Percentiles rank a stretch among this genome's conserved stretches.
Evolutionary conservation across 2,113 vertebrate genomes (phyloP).

Genomic region (Sphaerodactylus townsendi): DNA sequence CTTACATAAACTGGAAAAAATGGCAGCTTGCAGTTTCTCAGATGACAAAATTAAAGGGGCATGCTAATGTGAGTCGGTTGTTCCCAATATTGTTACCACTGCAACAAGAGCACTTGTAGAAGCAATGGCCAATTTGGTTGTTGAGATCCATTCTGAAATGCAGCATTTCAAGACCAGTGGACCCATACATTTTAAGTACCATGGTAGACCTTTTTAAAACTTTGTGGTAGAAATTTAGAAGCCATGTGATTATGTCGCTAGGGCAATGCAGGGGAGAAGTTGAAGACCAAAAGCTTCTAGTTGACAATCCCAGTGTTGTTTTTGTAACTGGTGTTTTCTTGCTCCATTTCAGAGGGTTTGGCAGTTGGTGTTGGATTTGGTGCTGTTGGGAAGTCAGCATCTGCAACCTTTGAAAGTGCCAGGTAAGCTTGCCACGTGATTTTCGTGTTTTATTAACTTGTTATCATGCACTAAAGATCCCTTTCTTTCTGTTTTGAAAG

Average conservation of each 20-base stretch:
- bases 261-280: background rate
- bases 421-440: conserved; percentile 76
- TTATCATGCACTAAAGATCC: background rate
- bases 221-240: background rate
- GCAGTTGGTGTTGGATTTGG: conserved; percentile 96
- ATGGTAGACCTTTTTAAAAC: background rate
- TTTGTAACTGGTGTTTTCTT: background rate
- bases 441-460: background rate
- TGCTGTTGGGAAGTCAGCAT: conserved; percentile 85
- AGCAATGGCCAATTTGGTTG: background rate
- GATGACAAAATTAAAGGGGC: background rate
- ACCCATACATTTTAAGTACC: background rate
- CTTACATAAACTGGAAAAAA: background rate
- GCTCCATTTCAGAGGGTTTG: conserved; percentile 87
- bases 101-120: background rate
- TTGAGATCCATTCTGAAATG: background rate
- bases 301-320: background rate
- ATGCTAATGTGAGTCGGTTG: background rate
- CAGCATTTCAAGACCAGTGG: background rate
- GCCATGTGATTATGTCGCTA: background rate
- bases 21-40: background rate
- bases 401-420: conserved; percentile 93
- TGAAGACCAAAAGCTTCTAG: background rate
- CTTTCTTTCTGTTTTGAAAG: background rate
- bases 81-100: background rate